A percentile compares a stretch with the other conserved stretches of the same genome.
phyloP scores from a whole-genome alignment of 2,888 invertebrate genomes.

The Hymenopus coronatus region DNA sequence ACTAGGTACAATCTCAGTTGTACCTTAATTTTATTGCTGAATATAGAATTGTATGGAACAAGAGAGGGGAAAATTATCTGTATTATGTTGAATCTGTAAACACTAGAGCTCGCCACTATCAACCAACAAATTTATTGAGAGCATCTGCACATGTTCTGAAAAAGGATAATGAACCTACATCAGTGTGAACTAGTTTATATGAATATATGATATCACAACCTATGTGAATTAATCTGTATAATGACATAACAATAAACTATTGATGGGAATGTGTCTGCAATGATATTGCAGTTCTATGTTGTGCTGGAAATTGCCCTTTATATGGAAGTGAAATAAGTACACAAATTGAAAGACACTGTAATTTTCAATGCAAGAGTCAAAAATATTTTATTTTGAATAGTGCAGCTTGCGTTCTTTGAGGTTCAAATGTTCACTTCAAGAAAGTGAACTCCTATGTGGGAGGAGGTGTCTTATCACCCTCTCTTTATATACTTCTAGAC shows the following conservation, averaged over 20 bases:
- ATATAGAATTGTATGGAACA: not conserved
- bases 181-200: not conserved
- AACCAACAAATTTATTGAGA: not conserved
- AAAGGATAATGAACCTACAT: not conserved
- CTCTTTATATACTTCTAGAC: too few relatives aligned
- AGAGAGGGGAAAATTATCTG: not conserved
- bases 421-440: too few relatives aligned
- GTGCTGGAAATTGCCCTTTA: too few relatives aligned
- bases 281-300: not conserved
- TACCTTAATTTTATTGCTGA: not conserved
- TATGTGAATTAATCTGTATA: not conserved
- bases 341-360: too few relatives aligned
- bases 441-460: too few relatives aligned
- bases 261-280: not conserved
- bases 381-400: too few relatives aligned
- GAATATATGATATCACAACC: not conserved
- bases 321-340: too few relatives aligned
- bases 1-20: not conserved
- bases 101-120: too few relatives aligned
- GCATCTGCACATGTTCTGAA: not conserved
- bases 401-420: too few relatives aligned
- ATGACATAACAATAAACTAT: not conserved
- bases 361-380: too few relatives aligned
- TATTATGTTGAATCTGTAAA: too few relatives aligned
- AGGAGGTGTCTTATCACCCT: too few relatives aligned